Conservation (phyloP, 1,140 invertebrate species). For the Zaprionus lachaisei region DNA sequence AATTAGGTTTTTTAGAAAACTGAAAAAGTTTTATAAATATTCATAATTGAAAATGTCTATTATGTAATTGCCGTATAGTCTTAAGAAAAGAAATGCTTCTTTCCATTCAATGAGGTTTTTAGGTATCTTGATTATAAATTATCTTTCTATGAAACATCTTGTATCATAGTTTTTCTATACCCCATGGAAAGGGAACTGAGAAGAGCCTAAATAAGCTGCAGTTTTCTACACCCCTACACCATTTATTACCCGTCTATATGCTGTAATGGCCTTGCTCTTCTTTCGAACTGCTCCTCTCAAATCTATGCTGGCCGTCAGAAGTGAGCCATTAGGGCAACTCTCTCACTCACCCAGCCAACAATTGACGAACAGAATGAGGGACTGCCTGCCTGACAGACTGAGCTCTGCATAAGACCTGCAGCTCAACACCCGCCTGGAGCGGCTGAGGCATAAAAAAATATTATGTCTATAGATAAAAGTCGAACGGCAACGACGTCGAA, state of each 20-base stretch:
- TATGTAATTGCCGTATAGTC: too few relatives aligned
- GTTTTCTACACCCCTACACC: slow-evolving; percentile 13
- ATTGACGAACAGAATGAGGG: slow-evolving; percentile 19
- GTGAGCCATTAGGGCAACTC: slow-evolving; percentile 60
- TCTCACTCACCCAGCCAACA: slow-evolving; percentile 27
- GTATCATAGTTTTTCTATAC: neutral
- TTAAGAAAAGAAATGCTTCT: too few relatives aligned
- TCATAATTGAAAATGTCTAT: neutral
- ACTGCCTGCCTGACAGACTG: slow-evolving; percentile 38
- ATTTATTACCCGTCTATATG: slow-evolving; percentile 32
- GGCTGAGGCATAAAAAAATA: slow-evolving; percentile 68
- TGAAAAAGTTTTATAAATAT: neutral
- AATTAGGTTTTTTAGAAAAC: neutral
- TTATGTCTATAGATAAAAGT: slow-evolving; percentile 82
- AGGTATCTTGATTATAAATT: too few relatives aligned
- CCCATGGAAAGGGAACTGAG: neutral
- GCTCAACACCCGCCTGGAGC: slow-evolving; percentile 40
- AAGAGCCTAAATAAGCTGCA: slow-evolving; percentile 1
- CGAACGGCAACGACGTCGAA: slow-evolving; percentile 63
- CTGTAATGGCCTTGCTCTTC: slow-evolving; percentile 54
- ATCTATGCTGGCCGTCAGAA: slow-evolving; percentile 73
- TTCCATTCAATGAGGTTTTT: too few relatives aligned
- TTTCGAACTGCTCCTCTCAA: slow-evolving; percentile 58
- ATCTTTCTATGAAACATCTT: neutral
- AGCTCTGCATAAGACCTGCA: slow-evolving; percentile 36